Evolutionary conservation across 2,888 invertebrate species (phyloP).

Genomic region (Pheosia tremula): DNA sequence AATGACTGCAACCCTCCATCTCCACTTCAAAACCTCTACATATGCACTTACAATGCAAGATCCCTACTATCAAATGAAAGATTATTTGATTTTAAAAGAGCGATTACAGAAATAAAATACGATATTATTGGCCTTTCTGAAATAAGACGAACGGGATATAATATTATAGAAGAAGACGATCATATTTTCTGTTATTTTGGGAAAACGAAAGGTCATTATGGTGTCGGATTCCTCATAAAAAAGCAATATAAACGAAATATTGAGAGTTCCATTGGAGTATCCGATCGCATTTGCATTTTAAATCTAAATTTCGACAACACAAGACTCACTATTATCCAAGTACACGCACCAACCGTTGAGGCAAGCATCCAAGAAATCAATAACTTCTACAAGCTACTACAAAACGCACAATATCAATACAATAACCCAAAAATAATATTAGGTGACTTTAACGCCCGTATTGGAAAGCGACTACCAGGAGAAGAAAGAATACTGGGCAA

Average conservation of each 20-base stretch:
- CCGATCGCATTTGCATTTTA: constrained; percentile 9
- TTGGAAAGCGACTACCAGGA: constrained; percentile 14
- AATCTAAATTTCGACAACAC: constrained; percentile 4
- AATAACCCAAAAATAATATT: constrained; percentile 19
- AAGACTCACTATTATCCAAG: constrained; percentile 23
- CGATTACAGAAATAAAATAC: constrained; percentile 16
- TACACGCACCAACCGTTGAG: constrained; percentile 27
- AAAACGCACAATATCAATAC: constrained; percentile 14
- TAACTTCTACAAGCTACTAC: constrained; percentile 23
- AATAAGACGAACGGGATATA: constrained; percentile 17
- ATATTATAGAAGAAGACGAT: constrained; percentile 22
- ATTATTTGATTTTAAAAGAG: constrained; percentile 13
- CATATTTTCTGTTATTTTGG: constrained; percentile 19
- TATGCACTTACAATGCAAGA: neutral
- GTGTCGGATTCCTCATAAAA: constrained; percentile 14
- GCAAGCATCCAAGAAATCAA: constrained; percentile 20
- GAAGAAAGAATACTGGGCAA: constrained; percentile 14
- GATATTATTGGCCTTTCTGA: constrained; percentile 27
- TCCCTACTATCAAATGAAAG: constrained; percentile 12
- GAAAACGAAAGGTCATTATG: constrained; percentile 7
- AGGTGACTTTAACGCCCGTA: constrained; percentile 32
- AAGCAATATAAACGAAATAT: constrained; percentile 10
- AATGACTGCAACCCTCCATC: constrained; percentile 15
- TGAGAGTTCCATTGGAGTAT: constrained; percentile 5
- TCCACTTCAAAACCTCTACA: neutral